Conservation (phyloP, 2,113 vertebrate species). For the Theropithecus gelada region DNA sequence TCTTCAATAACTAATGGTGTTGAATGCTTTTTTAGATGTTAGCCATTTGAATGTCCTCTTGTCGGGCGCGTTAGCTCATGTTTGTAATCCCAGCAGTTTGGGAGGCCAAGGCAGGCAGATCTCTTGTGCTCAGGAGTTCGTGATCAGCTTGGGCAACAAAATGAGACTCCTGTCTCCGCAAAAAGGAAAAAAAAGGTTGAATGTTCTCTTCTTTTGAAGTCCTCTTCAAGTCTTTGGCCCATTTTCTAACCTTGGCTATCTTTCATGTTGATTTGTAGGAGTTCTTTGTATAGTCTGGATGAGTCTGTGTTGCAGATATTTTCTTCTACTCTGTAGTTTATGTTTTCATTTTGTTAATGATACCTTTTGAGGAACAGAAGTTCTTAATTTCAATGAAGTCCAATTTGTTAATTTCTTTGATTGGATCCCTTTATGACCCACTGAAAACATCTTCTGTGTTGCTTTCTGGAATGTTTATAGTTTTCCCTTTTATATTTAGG, state of each 20-base stretch:
- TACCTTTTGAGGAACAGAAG: background rate
- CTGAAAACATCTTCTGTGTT: background rate
- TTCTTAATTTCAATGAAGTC: conserved; percentile 14
- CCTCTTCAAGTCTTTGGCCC: background rate
- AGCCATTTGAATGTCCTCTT: background rate
- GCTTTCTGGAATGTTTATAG: conserved; percentile 15
- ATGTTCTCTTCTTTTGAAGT: background rate
- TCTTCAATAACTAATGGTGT: background rate
- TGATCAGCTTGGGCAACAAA: too few species aligned
- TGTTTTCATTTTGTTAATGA: background rate
- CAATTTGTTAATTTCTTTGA: background rate
- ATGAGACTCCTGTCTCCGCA: too few species aligned
- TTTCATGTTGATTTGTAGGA: background rate
- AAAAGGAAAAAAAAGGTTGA: too few species aligned
- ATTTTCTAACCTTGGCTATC: background rate
- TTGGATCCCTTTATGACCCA: background rate
- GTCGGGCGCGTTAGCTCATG: too few species aligned
- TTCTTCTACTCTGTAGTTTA: background rate
- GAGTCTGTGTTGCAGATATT: background rate
- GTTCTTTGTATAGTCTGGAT: background rate
- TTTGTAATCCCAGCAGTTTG: too few species aligned
- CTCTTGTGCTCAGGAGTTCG: too few species aligned
- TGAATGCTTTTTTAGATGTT: background rate
- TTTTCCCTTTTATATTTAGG: background rate
- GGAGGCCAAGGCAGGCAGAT: too few species aligned